Evolutionary conservation across 2,888 invertebrate species (phyloP), one percentile per base, ranked within the genome.

Genomic region (Eurytoma adleriae): DNA sequence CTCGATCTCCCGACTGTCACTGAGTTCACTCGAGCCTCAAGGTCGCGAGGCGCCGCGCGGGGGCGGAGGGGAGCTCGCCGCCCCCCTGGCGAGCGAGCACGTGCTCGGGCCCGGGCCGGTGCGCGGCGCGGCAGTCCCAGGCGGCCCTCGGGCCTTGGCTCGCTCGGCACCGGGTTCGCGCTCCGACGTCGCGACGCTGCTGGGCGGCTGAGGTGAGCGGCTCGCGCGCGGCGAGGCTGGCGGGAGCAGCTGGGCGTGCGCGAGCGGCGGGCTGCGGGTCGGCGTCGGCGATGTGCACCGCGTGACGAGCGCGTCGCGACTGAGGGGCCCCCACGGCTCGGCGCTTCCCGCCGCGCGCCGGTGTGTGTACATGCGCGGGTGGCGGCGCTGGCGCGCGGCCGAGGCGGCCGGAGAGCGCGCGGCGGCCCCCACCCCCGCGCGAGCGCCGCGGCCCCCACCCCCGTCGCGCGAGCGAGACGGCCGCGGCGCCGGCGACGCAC

Each of bases 271-370:
- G 50, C 54, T 80, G 79, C 62, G 75, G 5, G 40, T 40, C 40
- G 40, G 62, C 80, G 72, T 76, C 78, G n/a, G 87, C 89, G 89
- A 89, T 85, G 86, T 88, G 86, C 87, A 90, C 89, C 90, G 90
- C 88, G 90, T 90, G 90, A 88, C 88, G 89, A 89, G 89, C 90
- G 91, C 89, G 91, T 91, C 87, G 91, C 91, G 87, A 90, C 88
- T 90, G 91, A 90, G 85, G 79, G 79, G 75, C 66, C 66, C 70
- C 75, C 74, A 57, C 75, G 74, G 69, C 27, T 59, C n/a, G 57
- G 5, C 40, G 76, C 56, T n/a, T 54, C 61, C 57, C 67, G 75
- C 62, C 71, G 78, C 64, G 48, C 40, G 69, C 74, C 64, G 27
- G 16, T 18, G 52, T 75, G 80, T 59, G 76, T 69, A 54, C 57